Conservation (phyloP, 2,797 vertebrate genomes). For the Paramormyrops hopkinsi region DNA sequence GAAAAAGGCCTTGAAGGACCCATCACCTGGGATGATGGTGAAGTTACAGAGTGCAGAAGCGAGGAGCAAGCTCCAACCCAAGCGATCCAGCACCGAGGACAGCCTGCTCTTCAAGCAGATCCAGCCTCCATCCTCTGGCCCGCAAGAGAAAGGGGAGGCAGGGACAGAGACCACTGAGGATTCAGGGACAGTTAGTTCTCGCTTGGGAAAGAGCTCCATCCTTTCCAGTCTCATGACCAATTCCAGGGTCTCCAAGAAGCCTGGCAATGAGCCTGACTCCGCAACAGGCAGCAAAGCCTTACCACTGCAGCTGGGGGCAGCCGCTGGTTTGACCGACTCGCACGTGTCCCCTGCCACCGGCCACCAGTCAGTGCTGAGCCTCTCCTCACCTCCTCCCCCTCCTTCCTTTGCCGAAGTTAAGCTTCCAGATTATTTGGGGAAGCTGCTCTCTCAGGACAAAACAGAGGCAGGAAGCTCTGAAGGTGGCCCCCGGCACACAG, state of each 20-base stretch:
- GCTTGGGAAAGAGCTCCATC: conserved; percentile 81
- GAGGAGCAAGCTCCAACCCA: conserved; percentile 57
- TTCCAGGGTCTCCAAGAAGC: conserved; percentile 43
- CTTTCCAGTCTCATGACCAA: conserved; percentile 73
- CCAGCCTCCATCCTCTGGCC: conserved; percentile 38
- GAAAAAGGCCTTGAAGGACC: conserved; percentile 53
- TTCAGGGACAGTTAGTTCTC: conserved; percentile 63
- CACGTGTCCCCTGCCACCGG: conserved; percentile 19
- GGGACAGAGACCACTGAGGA: conserved; percentile 54
- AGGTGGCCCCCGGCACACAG: conserved; percentile 29
- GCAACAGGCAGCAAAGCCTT: conserved; percentile 24
- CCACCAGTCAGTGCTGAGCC: conserved; percentile 41
- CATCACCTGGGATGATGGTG: conserved; percentile 69
- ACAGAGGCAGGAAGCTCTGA: conserved; percentile 43
- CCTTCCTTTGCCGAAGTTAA: conserved; percentile 59
- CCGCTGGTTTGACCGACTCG: conserved; percentile 28
- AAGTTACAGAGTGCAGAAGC: conserved; percentile 71
- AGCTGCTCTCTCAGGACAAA: conserved; percentile 59
- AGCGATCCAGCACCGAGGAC: conserved; percentile 61
- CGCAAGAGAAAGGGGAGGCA: conserved; percentile 34
- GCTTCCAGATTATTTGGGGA: conserved; percentile 68
- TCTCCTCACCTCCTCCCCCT: conserved; percentile 39
- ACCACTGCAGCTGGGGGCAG: conserved; percentile 17
- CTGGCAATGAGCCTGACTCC: conserved; percentile 33
- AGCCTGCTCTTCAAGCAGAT: conserved; percentile 67